Base-by-base conservation (phyloP, 2,888 invertebrate species). In the Pandemis corylana region DNA sequence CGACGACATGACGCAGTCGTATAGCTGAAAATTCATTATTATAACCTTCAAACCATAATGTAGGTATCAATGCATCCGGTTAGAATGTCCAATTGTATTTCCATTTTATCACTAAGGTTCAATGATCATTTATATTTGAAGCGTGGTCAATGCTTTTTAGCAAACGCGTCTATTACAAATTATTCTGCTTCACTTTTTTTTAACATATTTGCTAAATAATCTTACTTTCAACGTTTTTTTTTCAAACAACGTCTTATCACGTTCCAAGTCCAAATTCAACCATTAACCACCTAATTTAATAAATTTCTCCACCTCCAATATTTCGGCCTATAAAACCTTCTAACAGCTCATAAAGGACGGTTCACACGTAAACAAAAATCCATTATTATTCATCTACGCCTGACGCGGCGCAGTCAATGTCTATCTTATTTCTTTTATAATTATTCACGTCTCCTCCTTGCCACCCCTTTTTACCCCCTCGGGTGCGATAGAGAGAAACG, bases 341-440 rank as follows among this genome's bases (percentile, higher is more conserved):
- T 79, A 84, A 87, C 84, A 83, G 80, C 84, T 86, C 87, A 90
- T 89, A 89, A 90, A 90, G 85, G 82, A 83, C 78, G 82, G 81
- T 84, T 88, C 91, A 92, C 89, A 93, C 91, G 91, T 91, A 92
- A 92, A 92, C 90, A 92, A 89, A 89, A 88, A 88, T 84, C 90
- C 93, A 93, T 93, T 92, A 93, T 93, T 93, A 94, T 93, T 93
- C 93, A 94, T 94, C 93, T 90, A 88, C 87, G 80, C 81, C 91
- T 92, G 93, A 93, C 92, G 92, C 88, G 88, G 90, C 87, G 83
- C 89, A 94, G 93, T 94, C 94, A 90, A 92, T 93, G 93, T 93
- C 94, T 94, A 93, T 94, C 93, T 94, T 94, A 94, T 94, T 94
- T 94, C 94, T 94, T 94, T 94, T 93, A 93, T 94, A 94, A 94